Conservation (phyloP, 2,888 invertebrate genomes). For the Drosophila tanythrix region DNA sequence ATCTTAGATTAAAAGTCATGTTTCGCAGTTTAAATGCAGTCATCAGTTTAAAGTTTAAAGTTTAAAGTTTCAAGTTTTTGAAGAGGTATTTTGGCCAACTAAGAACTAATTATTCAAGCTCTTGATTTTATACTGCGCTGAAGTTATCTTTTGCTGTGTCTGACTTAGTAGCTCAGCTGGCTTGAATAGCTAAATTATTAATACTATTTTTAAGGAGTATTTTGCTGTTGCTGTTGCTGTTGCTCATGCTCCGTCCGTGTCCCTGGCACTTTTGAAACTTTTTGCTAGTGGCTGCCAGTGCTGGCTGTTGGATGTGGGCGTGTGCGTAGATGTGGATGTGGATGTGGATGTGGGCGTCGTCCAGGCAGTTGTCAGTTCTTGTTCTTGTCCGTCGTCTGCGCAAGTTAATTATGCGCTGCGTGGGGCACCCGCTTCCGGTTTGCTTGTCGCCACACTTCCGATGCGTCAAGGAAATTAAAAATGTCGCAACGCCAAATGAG, state of each 20-base stretch:
- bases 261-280: slow-evolving; percentile 31
- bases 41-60: fast-evolving
- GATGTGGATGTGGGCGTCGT: slow-evolving; percentile 40
- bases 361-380: slow-evolving; percentile 31
- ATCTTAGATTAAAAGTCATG: background rate
- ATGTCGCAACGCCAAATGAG: slow-evolving; percentile 57
- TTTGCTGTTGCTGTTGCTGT: background rate
- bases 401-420: slow-evolving; percentile 77
- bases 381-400: slow-evolving; percentile 41
- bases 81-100: background rate
- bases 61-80: background rate
- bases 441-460: slow-evolving; percentile 66
- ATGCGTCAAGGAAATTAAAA: slow-evolving; percentile 74
- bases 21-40: background rate
- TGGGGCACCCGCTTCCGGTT: slow-evolving; percentile 68
- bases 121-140: background rate
- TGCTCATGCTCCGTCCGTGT: slow-evolving; percentile 3
- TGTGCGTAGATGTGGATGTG: background rate
- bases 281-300: slow-evolving; percentile 45
- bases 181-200: background rate
- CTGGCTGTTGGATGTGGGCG: slow-evolving; percentile 4
- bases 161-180: background rate
- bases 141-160: background rate
- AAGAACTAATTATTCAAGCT: background rate
- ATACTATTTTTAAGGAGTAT: slow-evolving; percentile 15